Base-by-base conservation (phyloP, 2,113 vertebrate genomes). In the Rhinolophus sinicus region DNA sequence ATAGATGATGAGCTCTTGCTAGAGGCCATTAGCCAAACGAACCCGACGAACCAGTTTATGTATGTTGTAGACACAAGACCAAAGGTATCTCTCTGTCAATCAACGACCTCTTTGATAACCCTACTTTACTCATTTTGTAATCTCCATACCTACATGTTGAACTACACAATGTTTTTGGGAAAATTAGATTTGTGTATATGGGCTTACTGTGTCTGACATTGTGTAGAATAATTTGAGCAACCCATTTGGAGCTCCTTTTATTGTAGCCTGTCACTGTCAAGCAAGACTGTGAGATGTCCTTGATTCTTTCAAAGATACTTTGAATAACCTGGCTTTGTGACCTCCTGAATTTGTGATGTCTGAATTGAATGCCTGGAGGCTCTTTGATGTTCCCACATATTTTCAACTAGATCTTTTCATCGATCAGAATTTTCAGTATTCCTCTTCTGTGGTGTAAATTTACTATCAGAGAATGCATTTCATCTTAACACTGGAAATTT, bases 21-120 rank as follows among this genome's bases (percentile, higher is more conserved):
- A 75, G 98, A 99, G 95, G 98, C 98, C 28, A 99, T 99, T 97
- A 97, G 98, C 93, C 98, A 98, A 89, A 98, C 99, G 58, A 99
- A 99, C 88, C 98, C 99, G 2, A 97, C 97, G 85, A 98, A 98
- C 91, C 95, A 98, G 80, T 99, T 99, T 98, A 98, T 99, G 98
- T 99, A 99, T 97, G 99, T 99, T 95, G 98, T 99, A 97, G 99
- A 99, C 98, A 99, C 98, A 8, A 98, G 99, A 96, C 99, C 99
- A 95, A 99, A 99, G 98, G 99, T 99, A 98, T 72, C 62, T 88
- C 40, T 44, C 47, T 50, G 12, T 50, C 47, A 50, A 52, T 95
- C 88, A 81, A 5, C 3, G 44, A 81, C 62, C 75, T 98, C 50
- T 75, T 78, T 95, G 58, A 69, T 97, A 58, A 89, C 80, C 35